Evolutionary conservation across 2,113 vertebrate genomes (phyloP).

Genomic region (western clawed frog (Xenopus tropicalis)): DNA sequence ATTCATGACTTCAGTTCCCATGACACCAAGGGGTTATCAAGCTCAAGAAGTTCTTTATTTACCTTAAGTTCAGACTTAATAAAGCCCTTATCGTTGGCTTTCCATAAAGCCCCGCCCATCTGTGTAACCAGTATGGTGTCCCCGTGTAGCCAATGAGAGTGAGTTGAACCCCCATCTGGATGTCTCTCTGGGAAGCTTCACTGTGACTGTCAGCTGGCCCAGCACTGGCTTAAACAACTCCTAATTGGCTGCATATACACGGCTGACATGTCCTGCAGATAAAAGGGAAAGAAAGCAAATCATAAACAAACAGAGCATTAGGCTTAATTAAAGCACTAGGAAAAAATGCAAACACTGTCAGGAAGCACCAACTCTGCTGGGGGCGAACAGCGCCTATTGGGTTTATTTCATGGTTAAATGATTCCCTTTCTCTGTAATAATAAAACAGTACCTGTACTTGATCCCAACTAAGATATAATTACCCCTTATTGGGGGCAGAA

Average conservation of each 20-base stretch:
- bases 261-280: neutral
- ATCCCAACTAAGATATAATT: too few relatives aligned
- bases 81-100: too few relatives aligned
- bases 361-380: constrained; percentile 1
- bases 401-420: too few relatives aligned
- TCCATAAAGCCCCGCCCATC: neutral
- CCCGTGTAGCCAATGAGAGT: neutral
- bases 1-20: too few relatives aligned
- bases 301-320: neutral
- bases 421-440: neutral
- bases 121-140: neutral
- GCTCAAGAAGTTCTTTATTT: too few relatives aligned
- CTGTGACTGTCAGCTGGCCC: neutral
- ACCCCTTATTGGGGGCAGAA: too few relatives aligned
- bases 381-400: too few relatives aligned
- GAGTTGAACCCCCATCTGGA: neutral
- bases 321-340: neutral
- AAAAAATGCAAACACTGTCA: neutral
- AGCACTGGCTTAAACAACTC: neutral
- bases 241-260: constrained; percentile 5
- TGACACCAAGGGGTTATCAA: too few relatives aligned
- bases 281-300: neutral
- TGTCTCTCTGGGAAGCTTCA: neutral
- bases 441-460: too few relatives aligned
- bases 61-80: too few relatives aligned